A percentile compares a stretch with the other conserved stretches of the same genome.
Evolutionary conservation across 2,113 vertebrate genomes (phyloP).

Genomic region (Pituophis catenifer): DNA sequence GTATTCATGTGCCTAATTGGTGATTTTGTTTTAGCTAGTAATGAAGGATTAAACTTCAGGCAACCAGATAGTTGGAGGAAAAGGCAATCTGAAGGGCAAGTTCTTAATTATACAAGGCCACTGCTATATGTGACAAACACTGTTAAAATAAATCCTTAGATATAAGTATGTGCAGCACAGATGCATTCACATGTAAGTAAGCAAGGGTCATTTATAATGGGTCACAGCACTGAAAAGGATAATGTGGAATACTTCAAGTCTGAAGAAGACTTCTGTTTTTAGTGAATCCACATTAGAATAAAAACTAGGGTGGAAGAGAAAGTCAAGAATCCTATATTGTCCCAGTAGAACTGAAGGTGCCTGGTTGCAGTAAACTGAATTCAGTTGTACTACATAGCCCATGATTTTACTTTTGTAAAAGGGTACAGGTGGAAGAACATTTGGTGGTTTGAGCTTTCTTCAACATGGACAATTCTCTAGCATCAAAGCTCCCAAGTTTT

Average conservation of each 20-base stretch:
- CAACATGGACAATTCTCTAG: neutral
- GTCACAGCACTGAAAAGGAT: neutral
- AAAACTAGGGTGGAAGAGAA: neutral
- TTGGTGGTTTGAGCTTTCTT: neutral
- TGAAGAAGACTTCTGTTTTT: neutral
- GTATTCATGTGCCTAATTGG: conserved; percentile 85
- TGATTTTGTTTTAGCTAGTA: conserved; percentile 85
- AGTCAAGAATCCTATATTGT: neutral
- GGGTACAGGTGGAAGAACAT: neutral
- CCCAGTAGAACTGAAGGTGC: neutral
- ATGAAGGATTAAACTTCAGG: conserved; percentile 84
- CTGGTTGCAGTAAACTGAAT: neutral
- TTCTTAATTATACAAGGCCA: conserved; percentile 74
- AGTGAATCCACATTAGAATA: neutral
- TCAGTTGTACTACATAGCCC: neutral
- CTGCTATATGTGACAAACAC: conserved; percentile 45
- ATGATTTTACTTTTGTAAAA: neutral
- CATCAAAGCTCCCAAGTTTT: neutral
- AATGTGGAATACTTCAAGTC: neutral
- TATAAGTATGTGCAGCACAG: neutral
- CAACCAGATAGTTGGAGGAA: conserved; percentile 72
- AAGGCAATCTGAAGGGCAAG: conserved; percentile 51
- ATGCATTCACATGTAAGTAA: neutral
- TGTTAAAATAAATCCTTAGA: conserved; percentile 50
- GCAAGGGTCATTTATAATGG: neutral